Base-by-base conservation (phyloP, 2,113 vertebrate species). In the Panurus biarmicus region DNA sequence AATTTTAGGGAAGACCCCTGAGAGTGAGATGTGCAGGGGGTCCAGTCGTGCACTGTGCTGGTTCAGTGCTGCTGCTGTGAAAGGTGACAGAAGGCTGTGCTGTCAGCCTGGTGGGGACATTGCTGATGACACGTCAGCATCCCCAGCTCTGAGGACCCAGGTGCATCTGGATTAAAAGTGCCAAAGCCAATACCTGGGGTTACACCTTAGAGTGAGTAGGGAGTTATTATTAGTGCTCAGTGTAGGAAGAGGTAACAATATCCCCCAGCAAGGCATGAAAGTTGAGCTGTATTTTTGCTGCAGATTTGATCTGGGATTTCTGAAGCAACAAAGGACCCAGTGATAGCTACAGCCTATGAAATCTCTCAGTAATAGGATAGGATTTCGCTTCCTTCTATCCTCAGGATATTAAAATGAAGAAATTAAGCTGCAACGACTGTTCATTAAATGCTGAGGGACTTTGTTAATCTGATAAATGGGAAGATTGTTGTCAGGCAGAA, bases 261-360 rank as follows among this genome's bases (percentile, higher is more conserved):
- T 80, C 25, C 86, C 64, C 25, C 31, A 48, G 50, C 58, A 69
- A 58, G 60, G 73, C 67, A 40, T 8, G 17, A 1, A 53, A 58
- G 20, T 11, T 42, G 62, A 89, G 58, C 48, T 0, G 4, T 61
- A 3, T 75, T 87, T 81, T 48, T 9, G 4, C 45, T 81, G 81
- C n/a, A 73, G 58, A 75, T 89, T 87, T 91, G 77, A 87, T 87
- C 64, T 13, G 92, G 78, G 95, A 72, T 87, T 91, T 93, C 90
- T 7, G 10, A 66, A 85, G 71, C 74, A 58, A 53, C 71, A 61
- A 54, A 79, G 17, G 58, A 65, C 31, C 10, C 29, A 26, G 45
- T 35, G 70, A 73, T 58, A 85, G 67, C 38, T 70, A 20, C 74
- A 85, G 78, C 62, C 62, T 45, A 20, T 85, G 23, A 70, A 85